phyloP scores from a whole-genome alignment of 2,888 invertebrate genomes.

The Drosophila putrida region DNA sequence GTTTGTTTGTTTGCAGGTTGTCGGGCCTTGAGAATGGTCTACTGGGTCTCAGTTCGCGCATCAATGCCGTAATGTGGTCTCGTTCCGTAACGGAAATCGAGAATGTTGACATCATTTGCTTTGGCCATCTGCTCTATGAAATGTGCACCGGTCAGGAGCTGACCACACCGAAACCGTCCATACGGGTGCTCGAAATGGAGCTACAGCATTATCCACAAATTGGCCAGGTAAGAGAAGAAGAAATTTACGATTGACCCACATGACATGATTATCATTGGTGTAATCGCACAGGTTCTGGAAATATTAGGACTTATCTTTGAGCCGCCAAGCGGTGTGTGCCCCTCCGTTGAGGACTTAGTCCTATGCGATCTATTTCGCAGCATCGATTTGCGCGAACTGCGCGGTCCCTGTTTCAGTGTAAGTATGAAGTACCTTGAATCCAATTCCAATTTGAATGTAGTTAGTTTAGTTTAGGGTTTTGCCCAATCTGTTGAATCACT shows the following conservation, averaged over 20 bases:
- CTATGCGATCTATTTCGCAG: slow-evolving; percentile 94
- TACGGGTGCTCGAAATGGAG: slow-evolving; percentile 90
- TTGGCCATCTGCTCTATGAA: slow-evolving; percentile 95
- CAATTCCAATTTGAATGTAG: neutral
- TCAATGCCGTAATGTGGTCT: slow-evolving; percentile 87
- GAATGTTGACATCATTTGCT: slow-evolving; percentile 89
- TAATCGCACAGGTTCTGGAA: slow-evolving; percentile 89
- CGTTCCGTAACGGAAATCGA: slow-evolving; percentile 85
- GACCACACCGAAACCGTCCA: slow-evolving; percentile 90
- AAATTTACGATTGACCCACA: neutral
- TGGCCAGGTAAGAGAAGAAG: slow-evolving; percentile 68
- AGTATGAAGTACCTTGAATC: slow-evolving; percentile 69
- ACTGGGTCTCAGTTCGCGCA: slow-evolving; percentile 89
- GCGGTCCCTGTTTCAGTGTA: slow-evolving; percentile 92
- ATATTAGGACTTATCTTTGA: slow-evolving; percentile 92
- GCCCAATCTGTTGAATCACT: too few relatives aligned
- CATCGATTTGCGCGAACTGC: slow-evolving; percentile 94
- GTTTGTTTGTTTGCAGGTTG: slow-evolving; percentile 86
- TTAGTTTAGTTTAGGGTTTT: too few relatives aligned
- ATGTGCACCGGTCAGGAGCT: slow-evolving; percentile 95
- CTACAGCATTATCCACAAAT: slow-evolving; percentile 91
- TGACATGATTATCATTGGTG: neutral
- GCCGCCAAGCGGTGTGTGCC: slow-evolving; percentile 88
- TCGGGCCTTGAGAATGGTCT: slow-evolving; percentile 95
- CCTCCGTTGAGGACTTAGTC: slow-evolving; percentile 92